Conservation (phyloP, 1,140 invertebrate species). For the Mycetomoellerius zeteki region DNA sequence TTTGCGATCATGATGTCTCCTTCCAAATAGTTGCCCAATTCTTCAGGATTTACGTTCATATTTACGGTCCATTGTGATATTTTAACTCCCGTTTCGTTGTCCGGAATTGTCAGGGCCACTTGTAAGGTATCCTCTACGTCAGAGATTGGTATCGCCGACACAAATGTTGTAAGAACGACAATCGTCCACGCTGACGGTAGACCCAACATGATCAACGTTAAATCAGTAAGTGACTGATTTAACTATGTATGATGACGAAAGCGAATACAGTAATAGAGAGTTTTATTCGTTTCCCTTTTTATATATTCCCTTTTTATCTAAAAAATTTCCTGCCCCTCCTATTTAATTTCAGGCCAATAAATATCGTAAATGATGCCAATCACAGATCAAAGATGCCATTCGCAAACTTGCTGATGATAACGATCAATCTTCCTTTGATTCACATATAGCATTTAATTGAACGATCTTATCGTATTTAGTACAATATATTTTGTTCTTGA, state of each 20-base stretch:
- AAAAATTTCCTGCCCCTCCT: neutral
- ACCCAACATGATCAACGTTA: constrained; percentile 30
- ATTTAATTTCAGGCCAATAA: neutral
- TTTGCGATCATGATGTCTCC: constrained; percentile 89
- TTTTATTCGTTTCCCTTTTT: neutral
- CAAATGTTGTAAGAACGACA: constrained; percentile 80
- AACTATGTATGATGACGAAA: neutral
- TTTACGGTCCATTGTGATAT: constrained; percentile 88
- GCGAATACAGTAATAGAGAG: neutral
- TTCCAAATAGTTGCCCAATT: constrained; percentile 91
- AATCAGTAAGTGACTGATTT: neutral
- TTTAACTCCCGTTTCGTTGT: constrained; percentile 85
- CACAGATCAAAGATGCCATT: neutral
- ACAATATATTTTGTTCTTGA: too few species aligned
- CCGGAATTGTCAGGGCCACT: constrained; percentile 78
- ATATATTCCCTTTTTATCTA: neutral
- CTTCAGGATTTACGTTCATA: constrained; percentile 90
- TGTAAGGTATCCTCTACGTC: constrained; percentile 75
- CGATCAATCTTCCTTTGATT: neutral
- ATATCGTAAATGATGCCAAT: too few species aligned
- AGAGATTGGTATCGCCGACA: constrained; percentile 84
- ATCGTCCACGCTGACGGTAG: neutral
- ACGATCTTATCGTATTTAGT: too few species aligned
- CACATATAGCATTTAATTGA: too few species aligned
- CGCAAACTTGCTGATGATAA: neutral